Base-by-base conservation (phyloP, 2,888 invertebrate species). In the Siphonodentalium dalli region DNA sequence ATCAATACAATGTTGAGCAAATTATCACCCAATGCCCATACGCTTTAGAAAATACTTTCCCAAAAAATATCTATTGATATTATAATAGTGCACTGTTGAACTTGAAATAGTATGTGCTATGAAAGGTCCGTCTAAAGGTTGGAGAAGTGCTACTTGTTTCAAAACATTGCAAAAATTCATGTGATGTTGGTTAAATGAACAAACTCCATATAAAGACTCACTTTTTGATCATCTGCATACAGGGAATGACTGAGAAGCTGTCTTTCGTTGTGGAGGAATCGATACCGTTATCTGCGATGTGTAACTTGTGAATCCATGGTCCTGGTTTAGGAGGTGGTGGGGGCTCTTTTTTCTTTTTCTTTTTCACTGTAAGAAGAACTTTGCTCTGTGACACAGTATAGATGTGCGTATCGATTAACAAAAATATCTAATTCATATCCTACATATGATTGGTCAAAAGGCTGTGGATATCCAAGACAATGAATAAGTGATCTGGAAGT, bases 211-310 rank as follows among this genome's bases (percentile, higher is more conserved):
- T 31, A 20, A 23, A 27, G n/a, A 63, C 72, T 65, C 60, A 79
- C 79, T 69, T 77, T 63, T 71, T 72, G 24, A 80, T 68, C 21
- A 72, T 57, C 42, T 71, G 69, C 67, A 75, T 74, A 54, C 77
- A 78, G 45, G 71, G 70, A n/a, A 79, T 57, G 18, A 76, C 75
- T 23, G 75, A 75, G 55, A 74, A 65, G 24, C 67, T 66, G 23
- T 71, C 72, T 13, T 71, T 74, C 26, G 65, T 62, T 23, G 69
- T 69, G 20, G 70, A 61, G 27, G 66, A 66, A 58, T 81, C 79
- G 28, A 81, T 79, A 13, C 78, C 79, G 57, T 81, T 81, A 58
- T 81, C 79, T n/a, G 78, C 78, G 26, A 81, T 44, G 53, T 81
- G 81, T 8, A 81, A 65, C 49, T 79, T 80, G 50, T 72, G 62